phyloP scores from a whole-genome alignment of 2,113 vertebrate species.

The Phaethornis superciliosus region DNA sequence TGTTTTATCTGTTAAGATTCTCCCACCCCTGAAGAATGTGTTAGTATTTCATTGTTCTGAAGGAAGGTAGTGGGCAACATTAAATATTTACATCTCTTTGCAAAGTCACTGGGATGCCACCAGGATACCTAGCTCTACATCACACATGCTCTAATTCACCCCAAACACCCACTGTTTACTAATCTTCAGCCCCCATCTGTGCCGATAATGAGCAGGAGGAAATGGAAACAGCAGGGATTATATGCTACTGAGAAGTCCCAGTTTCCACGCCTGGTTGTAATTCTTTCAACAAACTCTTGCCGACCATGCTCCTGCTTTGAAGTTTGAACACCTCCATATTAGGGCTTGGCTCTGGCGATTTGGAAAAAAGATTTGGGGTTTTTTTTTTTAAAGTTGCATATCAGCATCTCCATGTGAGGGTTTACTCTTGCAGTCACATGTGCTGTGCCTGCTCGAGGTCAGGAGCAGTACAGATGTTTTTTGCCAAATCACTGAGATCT shows the following conservation, averaged over 20 bases:
- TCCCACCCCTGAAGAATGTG: neutral
- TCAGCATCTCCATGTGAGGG: neutral
- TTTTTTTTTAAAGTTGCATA: neutral
- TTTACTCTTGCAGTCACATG: neutral
- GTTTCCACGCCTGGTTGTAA: constrained; percentile 61
- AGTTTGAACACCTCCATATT: constrained; percentile 27
- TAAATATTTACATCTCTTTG: constrained; percentile 54
- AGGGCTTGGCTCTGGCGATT: constrained; percentile 21
- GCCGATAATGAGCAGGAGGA: constrained; percentile 65
- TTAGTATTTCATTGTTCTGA: constrained; percentile 28
- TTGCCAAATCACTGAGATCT: neutral
- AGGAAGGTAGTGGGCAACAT: neutral
- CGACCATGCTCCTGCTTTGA: constrained; percentile 3
- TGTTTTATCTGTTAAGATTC: neutral
- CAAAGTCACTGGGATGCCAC: neutral
- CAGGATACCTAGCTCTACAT: constrained; percentile 41
- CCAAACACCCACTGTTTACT: constrained; percentile 48
- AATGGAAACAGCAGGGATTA: constrained; percentile 61
- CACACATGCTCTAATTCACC: constrained; percentile 54
- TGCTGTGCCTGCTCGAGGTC: neutral
- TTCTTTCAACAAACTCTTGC: constrained; percentile 60
- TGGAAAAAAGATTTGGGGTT: neutral
- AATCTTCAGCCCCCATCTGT: constrained; percentile 54
- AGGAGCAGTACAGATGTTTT: neutral
- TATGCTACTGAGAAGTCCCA: constrained; percentile 39